Evolutionary conservation across 2,113 vertebrate species (phyloP), one percentile per base, ranked within the genome.

Genomic region (Alaudala cheleensis): DNA sequence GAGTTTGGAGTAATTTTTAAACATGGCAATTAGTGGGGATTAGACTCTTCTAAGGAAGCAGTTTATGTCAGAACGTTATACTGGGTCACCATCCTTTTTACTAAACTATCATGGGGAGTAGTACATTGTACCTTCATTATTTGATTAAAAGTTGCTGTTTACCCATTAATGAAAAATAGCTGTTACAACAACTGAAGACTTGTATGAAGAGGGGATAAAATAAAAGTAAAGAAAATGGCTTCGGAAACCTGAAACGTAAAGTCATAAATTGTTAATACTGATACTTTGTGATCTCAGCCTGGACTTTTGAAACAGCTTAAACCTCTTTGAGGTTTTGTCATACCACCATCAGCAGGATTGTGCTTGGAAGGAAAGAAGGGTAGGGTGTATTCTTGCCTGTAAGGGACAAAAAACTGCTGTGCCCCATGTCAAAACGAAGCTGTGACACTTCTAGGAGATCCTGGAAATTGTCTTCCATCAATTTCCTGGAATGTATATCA

Each of bases 111-210:
- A 56, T 9, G 25, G 37, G 37, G 20, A 89, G 56, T 15, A 90
- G 28, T 69, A 47, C 12, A 8, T 14, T 58, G 37, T 58, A 21
- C 28, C 39, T 90, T 85, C 21, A 42, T 62, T 66, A 40, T 81
- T 60, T 82, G 74, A 88, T 62, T 91, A 76, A 87, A 95, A 86
- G n/a, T 89, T 93, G 31, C 14, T 61, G 28, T 95, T 93, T 88
- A 51, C 33, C 26, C 13, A 34, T 89, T 49, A 72, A 66, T 50
- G 58, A 90, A 87, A 70, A 89, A 67, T 15, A 65, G 22, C 40
- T 77, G 23, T 67, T 81, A 51, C 14, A 81, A 15, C 29, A 88
- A 4, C 12, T 73, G 60, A 28, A 50, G 80, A 29, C 40, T 62
- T 85, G 54, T 72, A 53, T 53, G 62, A 76, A 57, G 61, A 64